These are phyloP conservation scores for Phytoseiulus persimilis DNA, from an alignment of 2,888 invertebrate species.

Conservation along the genomic window DNA sequence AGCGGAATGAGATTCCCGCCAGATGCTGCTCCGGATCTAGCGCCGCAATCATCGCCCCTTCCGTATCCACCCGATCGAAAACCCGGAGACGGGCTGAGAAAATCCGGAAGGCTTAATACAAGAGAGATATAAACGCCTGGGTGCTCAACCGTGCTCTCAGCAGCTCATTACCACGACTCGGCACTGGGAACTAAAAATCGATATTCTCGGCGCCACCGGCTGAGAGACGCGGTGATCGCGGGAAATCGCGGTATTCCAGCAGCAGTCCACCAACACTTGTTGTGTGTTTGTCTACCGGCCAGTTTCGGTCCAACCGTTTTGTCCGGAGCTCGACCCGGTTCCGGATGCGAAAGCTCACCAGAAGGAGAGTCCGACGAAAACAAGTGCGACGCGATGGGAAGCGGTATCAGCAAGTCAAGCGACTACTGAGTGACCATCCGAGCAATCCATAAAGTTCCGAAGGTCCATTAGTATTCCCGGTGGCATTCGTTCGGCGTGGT, in stretches of 20 bases:
- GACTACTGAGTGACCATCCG: neutral
- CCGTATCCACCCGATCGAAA: neutral
- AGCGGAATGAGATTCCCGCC: too few species aligned
- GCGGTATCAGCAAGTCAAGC: neutral
- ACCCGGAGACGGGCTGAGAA: neutral
- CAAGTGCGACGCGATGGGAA: neutral
- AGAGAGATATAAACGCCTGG: neutral
- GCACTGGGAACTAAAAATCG: neutral
- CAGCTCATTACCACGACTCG: neutral
- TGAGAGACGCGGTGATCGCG: neutral
- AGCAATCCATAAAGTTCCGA: neutral
- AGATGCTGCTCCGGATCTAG: neutral
- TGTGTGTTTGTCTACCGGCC: neutral
- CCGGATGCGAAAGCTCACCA: neutral
- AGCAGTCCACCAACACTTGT: too few species aligned
- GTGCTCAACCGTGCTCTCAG: neutral
- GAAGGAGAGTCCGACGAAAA: neutral
- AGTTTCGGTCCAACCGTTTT: neutral
- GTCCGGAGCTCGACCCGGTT: neutral
- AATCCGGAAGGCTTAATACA: neutral
- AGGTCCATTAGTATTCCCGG: constrained; percentile 5
- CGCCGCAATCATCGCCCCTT: neutral
- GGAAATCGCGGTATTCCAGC: neutral
- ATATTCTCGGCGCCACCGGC: neutral
- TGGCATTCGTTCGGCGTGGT: neutral